These are phyloP conservation scores for Hydrocynus forskahlii DNA, from an alignment of 2,797 vertebrate species.

Conservation along the genomic window DNA sequence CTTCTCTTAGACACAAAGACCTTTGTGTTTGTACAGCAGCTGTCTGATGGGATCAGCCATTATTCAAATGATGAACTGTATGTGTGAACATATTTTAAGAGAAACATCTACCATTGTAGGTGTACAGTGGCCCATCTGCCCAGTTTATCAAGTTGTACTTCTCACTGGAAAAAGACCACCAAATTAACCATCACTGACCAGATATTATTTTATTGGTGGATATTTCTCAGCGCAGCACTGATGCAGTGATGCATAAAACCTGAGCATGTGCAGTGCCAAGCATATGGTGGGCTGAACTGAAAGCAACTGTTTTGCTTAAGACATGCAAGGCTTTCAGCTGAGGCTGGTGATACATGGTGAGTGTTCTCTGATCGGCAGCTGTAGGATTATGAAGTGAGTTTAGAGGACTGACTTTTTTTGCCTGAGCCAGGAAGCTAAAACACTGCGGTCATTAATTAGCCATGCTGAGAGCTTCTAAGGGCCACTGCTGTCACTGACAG, in stretches of 20 bases:
- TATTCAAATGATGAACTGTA: constrained; percentile 19
- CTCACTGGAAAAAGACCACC: too few species aligned
- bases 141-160: too few species aligned
- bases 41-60: constrained; percentile 3
- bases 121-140: too few species aligned
- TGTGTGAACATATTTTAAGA: not conserved
- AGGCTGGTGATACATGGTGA: constrained; percentile 27
- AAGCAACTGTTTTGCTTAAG: constrained; percentile 22
- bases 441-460: constrained; percentile 33
- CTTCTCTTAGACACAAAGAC: constrained; percentile 43
- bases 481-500: constrained; percentile 36
- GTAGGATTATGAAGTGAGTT: not conserved
- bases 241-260: not conserved
- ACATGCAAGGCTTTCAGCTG: constrained; percentile 14
- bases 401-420: not conserved
- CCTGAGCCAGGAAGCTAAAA: constrained; percentile 25
- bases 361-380: constrained; percentile 30
- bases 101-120: too few species aligned
- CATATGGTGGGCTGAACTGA: constrained; percentile 17
- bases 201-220: too few species aligned
- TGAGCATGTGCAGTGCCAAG: constrained; percentile 3
- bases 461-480: constrained; percentile 24
- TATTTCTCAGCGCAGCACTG: too few species aligned
- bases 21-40: constrained; percentile 23
- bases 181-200: too few species aligned